Evolutionary conservation across 2,797 vertebrate species (phyloP).

Genomic region (Spondyliosoma cantharus): DNA sequence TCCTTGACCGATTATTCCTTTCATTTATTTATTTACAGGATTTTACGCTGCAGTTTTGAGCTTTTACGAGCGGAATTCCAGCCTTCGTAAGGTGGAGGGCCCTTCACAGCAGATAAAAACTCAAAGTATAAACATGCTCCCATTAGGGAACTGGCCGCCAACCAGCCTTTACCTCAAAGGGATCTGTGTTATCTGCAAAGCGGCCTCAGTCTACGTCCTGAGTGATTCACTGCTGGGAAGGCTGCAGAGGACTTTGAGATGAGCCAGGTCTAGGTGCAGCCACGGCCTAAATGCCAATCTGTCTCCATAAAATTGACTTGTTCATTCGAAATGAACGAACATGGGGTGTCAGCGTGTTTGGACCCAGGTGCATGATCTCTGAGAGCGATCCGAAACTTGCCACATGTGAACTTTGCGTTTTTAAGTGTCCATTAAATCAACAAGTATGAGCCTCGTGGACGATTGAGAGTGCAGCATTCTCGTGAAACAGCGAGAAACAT

Average conservation of each 20-base stretch:
- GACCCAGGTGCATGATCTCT: slow-evolving; percentile 46
- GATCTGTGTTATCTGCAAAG: slow-evolving; percentile 76
- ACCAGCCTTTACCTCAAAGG: slow-evolving; percentile 78
- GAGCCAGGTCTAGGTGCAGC: slow-evolving; percentile 71
- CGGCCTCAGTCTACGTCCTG: slow-evolving; percentile 43
- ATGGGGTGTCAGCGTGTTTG: slow-evolving; percentile 49
- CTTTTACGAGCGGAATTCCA: slow-evolving; percentile 70
- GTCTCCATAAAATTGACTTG: slow-evolving; percentile 74
- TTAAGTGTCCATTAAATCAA: slow-evolving; percentile 72
- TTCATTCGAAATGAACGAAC: slow-evolving; percentile 49
- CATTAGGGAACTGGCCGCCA: slow-evolving; percentile 78
- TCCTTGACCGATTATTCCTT: slow-evolving; percentile 57
- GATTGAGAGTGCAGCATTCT: slow-evolving; percentile 32
- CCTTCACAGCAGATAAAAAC: slow-evolving; percentile 77
- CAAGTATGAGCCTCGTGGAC: slow-evolving; percentile 59
- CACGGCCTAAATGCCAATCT: slow-evolving; percentile 59
- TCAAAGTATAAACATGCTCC: slow-evolving; percentile 80
- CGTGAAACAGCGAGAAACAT: slow-evolving; percentile 48
- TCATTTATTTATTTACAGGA: slow-evolving; percentile 62
- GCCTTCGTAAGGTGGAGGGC: slow-evolving; percentile 62
- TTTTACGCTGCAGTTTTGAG: slow-evolving; percentile 34
- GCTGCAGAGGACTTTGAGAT: slow-evolving; percentile 65
- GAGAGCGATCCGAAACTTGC: slow-evolving; percentile 13
- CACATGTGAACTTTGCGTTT: slow-evolving; percentile 54
- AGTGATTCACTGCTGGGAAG: slow-evolving; percentile 73